Evolutionary conservation across 1,140 invertebrate species (phyloP), one percentile per base, ranked within the genome.

Genomic region (Dreissena polymorpha): DNA sequence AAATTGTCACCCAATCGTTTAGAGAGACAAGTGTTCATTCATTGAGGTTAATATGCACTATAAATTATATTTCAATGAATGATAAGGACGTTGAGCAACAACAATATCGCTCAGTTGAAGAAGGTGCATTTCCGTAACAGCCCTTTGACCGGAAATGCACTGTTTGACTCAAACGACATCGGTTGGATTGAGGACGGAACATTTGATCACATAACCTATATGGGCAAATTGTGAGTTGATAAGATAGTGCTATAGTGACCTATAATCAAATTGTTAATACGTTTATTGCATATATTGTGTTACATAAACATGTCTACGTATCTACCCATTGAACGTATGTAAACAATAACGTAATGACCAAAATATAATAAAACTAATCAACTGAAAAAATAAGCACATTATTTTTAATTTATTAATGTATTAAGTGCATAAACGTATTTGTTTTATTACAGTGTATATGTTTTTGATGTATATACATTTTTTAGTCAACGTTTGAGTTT

Each of bases 101-200:
- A 71, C 57, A 71, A 81, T 10, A 81, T 81, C 23, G 18, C 69
- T 14, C 68, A 71, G 69, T 21, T 81, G n/a, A 29, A 55, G 21
- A 71, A 71, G 49, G 53, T 39, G 1, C 69, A 72, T 70, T 64
- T 81, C 13, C 10, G 12, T 10, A 71, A 72, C 21, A 29, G 23
- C n/a, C 69, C 78, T 0, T n/a, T 81, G 0, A 50, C 0, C 23
- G 55, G 60, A 23, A 27, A 0, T 10, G 57, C 72, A 0, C 0
- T 23, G 0, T 60, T 71, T 1, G 13, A 7, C 0, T 2, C 53
- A 16, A 81, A 81, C 63, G 78, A 81, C 13, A 81, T 81, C 16
- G 78, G 78, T 21, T 81, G 78, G 78, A 81, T 81, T 39, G 78
- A 81, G 21, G 68, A 81, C 18, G 78, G 78, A 7, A 72, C 68